Base-by-base conservation (phyloP, 2,888 invertebrate genomes). In the Drosophila fungiperda region DNA sequence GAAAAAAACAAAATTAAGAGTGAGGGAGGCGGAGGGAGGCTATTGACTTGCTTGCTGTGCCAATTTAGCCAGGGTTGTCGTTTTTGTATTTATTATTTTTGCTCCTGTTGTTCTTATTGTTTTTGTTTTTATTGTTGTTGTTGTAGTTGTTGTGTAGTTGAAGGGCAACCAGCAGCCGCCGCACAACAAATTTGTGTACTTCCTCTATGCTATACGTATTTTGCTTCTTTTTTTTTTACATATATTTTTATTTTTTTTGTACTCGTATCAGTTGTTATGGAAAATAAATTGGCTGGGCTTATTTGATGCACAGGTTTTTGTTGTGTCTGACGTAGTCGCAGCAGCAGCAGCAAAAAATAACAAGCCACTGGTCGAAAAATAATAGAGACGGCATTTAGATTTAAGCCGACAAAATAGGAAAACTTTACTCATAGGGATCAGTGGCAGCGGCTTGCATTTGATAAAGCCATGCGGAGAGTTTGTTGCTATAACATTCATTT, bases 221-320 rank as follows among this genome's bases (percentile, higher is more conserved):
- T n/a, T 49, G 55, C 26, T 29, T 17, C 7, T 42, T 26, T 54
- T 57, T 8, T 15, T 3, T 20, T 20, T 49, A 53, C 55, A 26
- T 60, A 20, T 48, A 23, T 32, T 9, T 38, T 58, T 36, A 26
- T 15, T 20, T 45, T 45, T 32, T 54, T 57, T 42, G 49, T 62
- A 7, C 40, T 65, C 49, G 52, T 42, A 59, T 53, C 72, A 67
- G 82, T 84, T 83, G 82, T 84, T 80, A 84, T 82, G 82, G 82
- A 80, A 84, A 84, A 84, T 83, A 83, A 83, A 83, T 83, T 83
- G 85, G 80, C 68, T 71, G 55, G 69, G 68, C 64, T 81, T 78
- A 71, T 78, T 83, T 83, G 77, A 79, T 66, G 81, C 78, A 69
- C 76, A 83, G 78, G 79, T 78, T 77, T 80, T 70, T 67, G 68